Base-by-base conservation (phyloP, 2,888 invertebrate species). In the Hydroisotoma schaefferi region DNA sequence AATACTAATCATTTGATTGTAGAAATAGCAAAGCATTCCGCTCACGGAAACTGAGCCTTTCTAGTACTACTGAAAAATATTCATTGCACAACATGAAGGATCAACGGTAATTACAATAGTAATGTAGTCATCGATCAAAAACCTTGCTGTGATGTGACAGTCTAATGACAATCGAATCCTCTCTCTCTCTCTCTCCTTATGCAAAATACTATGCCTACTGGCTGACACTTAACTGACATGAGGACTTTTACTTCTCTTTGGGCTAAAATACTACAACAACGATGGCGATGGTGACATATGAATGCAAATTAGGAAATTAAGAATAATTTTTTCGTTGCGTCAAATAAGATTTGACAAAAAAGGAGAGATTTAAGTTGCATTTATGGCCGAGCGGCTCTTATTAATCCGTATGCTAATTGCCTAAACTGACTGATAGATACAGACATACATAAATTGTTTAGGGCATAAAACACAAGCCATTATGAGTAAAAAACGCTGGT, bases 211-310 rank as follows among this genome's bases (percentile, higher is more conserved):
- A 38, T 27, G 15, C 12, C 26, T 27, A 59, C 54, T 59, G 43
- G 59, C 20, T 52, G 20, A 26, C n/a, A 20, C 8, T 46, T 26
- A 51, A 29, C 33, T 48, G 57, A 57, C 57, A 54, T 48, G 48
- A 53, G 61, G 57, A 57, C 57, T 61, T 57, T 61, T 57, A 49
- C 53, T 61, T 61, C 61, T 61, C 54, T 57, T 61, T 57, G 52
- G 46, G 57, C 53, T 60, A 55, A 60, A 55, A 60, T 55, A 55
- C 55, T 55, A 60, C 59, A 60, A 28, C n/a, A n/a, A n/a, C n/a
- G n/a, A n/a, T n/a, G n/a, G n/a, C n/a, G n/a, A n/a, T n/a, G 40
- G n/a, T 4, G 40, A 15, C 8, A 40, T 40, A 33, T 15, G n/a
- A 10, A 15, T 40, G 8, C n/a, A 20, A 10, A 15, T 40, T 15